Conservation (phyloP, 2,888 invertebrate species). For the Tiliacea citrago region DNA sequence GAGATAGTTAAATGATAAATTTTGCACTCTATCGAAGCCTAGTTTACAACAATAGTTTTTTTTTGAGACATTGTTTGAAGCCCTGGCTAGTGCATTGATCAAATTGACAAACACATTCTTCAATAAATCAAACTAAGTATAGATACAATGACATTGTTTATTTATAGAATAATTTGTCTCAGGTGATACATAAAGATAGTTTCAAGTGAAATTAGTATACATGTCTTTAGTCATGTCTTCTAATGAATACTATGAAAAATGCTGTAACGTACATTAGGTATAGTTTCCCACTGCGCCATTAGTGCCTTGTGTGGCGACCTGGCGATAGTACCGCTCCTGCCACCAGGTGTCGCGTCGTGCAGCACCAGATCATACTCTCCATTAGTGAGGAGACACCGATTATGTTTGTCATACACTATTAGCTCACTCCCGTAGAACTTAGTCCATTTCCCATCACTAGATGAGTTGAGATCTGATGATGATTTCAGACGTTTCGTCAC, state of each 20-base stretch:
- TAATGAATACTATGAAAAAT: not conserved
- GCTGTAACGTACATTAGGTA: constrained; percentile 88
- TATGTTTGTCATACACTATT: constrained; percentile 97
- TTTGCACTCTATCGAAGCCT: not conserved
- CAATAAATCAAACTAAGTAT: no score
- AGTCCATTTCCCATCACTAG: constrained; percentile 86
- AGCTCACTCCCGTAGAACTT: constrained; percentile 94
- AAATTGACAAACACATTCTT: no score
- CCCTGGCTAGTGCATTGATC: not conserved
- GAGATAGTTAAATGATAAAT: not conserved
- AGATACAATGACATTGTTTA: no score
- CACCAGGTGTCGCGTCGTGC: constrained; percentile 95
- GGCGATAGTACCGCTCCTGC: constrained; percentile 82
- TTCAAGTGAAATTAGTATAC: no score
- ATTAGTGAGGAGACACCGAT: constrained; percentile 95
- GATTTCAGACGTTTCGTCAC: constrained; percentile 93
- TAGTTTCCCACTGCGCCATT: constrained; percentile 91
- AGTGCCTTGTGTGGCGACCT: constrained; percentile 88
- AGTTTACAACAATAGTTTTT: no score
- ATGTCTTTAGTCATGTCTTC: no score
- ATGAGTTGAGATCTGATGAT: constrained; percentile 81
- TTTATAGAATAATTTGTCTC: no score
- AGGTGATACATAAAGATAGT: no score
- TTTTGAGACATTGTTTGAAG: not conserved
- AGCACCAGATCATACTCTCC: constrained; percentile 97